These are phyloP conservation scores for Gavialis gangeticus DNA, from an alignment of 2,113 vertebrate species.

Conservation along the genomic window DNA sequence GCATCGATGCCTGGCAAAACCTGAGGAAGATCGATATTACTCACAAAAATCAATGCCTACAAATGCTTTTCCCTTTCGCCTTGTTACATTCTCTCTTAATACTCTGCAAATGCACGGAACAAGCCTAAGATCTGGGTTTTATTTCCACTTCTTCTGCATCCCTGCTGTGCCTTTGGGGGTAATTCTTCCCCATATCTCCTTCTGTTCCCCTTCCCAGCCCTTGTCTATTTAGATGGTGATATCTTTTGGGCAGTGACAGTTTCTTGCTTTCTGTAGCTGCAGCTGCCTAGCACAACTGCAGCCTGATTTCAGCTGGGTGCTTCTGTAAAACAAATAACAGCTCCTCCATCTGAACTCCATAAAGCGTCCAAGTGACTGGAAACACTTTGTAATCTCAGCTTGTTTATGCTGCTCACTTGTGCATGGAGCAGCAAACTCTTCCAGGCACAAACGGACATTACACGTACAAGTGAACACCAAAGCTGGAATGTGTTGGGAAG, in stretches of 20 bases:
- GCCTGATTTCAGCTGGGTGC: neutral
- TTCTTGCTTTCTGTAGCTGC: neutral
- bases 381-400: neutral
- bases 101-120: neutral
- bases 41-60: too few relatives aligned
- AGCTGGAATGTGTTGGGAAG: neutral
- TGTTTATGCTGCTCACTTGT: rapidly evolving
- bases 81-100: neutral
- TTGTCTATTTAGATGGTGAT: too few relatives aligned
- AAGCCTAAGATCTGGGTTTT: neutral
- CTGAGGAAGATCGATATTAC: too few relatives aligned
- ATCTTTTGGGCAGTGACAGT: neutral
- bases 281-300: neutral
- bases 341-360: neutral
- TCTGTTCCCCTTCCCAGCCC: neutral
- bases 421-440: neutral
- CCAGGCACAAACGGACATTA: neutral
- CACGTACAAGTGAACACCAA: neutral
- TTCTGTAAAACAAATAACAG: neutral
- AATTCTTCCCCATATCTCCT: neutral
- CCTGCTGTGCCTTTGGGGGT: neutral
- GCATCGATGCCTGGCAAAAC: neutral
- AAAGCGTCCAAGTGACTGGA: neutral
- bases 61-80: neutral
- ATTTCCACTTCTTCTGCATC: neutral